These are phyloP conservation scores for Neomorphus geoffroyi DNA, from an alignment of 2,797 vertebrate species.

Conservation along the genomic window DNA sequence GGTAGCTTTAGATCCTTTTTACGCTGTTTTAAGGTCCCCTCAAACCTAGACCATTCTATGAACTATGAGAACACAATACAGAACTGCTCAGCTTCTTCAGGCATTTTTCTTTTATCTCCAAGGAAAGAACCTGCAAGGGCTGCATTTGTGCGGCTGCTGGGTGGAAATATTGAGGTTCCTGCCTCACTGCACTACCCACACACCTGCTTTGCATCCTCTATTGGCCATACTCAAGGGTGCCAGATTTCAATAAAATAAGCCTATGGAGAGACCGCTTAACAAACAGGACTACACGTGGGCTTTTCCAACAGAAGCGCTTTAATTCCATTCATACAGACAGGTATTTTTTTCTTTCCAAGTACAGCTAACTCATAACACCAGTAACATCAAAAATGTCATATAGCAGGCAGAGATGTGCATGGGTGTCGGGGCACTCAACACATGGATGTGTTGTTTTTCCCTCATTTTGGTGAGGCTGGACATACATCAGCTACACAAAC, in stretches of 20 bases:
- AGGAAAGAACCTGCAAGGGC: background rate
- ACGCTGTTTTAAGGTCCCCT: too few species aligned
- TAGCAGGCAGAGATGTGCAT: background rate
- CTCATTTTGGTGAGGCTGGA: background rate
- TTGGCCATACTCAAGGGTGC: background rate
- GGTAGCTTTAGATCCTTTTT: too few species aligned
- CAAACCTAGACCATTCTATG: too few species aligned
- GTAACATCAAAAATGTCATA: background rate
- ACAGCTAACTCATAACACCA: constrained; percentile 19
- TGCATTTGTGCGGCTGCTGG: background rate
- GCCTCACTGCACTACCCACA: background rate
- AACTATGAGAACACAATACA: background rate
- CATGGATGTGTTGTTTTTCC: background rate
- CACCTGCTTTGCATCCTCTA: background rate
- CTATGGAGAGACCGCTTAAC: background rate
- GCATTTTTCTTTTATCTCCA: background rate
- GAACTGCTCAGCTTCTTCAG: background rate
- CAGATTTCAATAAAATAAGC: background rate
- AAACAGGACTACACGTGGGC: background rate
- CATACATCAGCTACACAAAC: background rate
- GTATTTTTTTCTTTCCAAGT: background rate
- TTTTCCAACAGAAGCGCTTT: constrained; percentile 35
- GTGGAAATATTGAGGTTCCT: background rate
- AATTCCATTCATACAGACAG: constrained; percentile 42
- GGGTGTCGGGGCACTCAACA: background rate